A percentile compares a stretch with the other conserved stretches of the same genome.
Evolutionary conservation across 2,888 invertebrate genomes (phyloP).

Genomic region (Eumacrocentrus americanus): DNA sequence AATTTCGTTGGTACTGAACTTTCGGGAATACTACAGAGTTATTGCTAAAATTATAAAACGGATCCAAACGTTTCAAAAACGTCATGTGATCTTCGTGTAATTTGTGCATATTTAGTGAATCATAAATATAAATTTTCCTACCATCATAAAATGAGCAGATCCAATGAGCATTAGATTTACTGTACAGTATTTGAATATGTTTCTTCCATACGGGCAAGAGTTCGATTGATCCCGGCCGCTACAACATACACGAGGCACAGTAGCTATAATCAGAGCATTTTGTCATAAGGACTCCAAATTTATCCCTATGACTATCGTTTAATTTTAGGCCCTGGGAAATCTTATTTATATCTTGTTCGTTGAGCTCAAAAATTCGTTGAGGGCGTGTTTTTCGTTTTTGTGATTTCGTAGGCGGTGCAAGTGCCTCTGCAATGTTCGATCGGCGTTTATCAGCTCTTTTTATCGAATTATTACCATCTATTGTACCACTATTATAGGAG

Average conservation of each 20-base stretch:
- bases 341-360: neutral
- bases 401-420: too few species aligned
- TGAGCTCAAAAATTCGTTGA: neutral
- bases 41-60: neutral
- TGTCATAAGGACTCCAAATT: neutral
- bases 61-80: slow-evolving; percentile 5
- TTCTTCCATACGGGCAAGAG: neutral
- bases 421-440: too few species aligned
- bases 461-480: too few species aligned
- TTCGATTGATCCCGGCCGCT: too few species aligned
- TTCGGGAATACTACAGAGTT: slow-evolving; percentile 12
- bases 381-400: neutral
- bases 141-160: slow-evolving; percentile 22
- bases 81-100: slow-evolving; percentile 1
- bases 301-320: neutral
- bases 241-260: neutral
- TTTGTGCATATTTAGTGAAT: slow-evolving; percentile 7
- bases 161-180: slow-evolving; percentile 15
- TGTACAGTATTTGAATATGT: neutral
- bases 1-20: slow-evolving; percentile 16
- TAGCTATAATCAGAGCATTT: neutral
- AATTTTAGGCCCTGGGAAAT: neutral
- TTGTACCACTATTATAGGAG: too few species aligned
- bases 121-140: slow-evolving; percentile 24
- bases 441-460: too few species aligned